Evolutionary conservation across 2,888 invertebrate species (phyloP).

Genomic region (Marronus borbonicus): DNA sequence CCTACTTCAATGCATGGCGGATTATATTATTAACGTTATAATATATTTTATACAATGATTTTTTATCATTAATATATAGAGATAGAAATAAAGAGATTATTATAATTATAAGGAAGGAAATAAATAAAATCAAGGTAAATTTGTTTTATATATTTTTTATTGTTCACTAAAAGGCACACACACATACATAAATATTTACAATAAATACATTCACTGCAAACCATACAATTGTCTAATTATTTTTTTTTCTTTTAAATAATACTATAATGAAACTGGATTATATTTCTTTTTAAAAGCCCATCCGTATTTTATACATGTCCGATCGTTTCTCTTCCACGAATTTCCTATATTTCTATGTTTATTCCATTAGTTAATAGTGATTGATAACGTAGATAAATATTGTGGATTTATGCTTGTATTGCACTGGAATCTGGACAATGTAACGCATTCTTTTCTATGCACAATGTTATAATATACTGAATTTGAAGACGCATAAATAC

Average conservation of each 20-base stretch:
- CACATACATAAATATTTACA: conserved; percentile 71
- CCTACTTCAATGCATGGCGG: too few relatives aligned
- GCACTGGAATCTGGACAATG: conserved; percentile 39
- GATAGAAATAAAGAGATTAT: too few relatives aligned
- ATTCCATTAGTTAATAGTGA: conserved; percentile 2
- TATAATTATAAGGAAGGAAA: neutral
- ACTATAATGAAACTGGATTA: conserved; percentile 40
- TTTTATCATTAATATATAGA: too few relatives aligned
- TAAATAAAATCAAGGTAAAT: neutral
- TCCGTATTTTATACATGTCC: conserved; percentile 33
- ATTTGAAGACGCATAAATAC: conserved; percentile 52
- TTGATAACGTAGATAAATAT: neutral
- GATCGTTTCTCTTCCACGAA: conserved; percentile 34
- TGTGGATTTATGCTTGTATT: conserved; percentile 53
- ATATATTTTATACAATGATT: too few relatives aligned
- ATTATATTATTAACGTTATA: too few relatives aligned
- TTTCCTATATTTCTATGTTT: conserved; percentile 28
- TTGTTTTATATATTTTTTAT: conserved; percentile 67
- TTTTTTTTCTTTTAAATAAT: conserved; percentile 43
- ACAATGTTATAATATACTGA: neutral
- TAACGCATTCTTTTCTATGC: neutral
- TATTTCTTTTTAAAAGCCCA: conserved; percentile 47
- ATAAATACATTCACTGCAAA: conserved; percentile 67
- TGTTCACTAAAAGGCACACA: conserved; percentile 82
- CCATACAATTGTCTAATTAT: conserved; percentile 55